These are phyloP conservation scores for Ellobius talpinus DNA, from an alignment of 2,113 vertebrate genomes.

Conservation along the genomic window DNA sequence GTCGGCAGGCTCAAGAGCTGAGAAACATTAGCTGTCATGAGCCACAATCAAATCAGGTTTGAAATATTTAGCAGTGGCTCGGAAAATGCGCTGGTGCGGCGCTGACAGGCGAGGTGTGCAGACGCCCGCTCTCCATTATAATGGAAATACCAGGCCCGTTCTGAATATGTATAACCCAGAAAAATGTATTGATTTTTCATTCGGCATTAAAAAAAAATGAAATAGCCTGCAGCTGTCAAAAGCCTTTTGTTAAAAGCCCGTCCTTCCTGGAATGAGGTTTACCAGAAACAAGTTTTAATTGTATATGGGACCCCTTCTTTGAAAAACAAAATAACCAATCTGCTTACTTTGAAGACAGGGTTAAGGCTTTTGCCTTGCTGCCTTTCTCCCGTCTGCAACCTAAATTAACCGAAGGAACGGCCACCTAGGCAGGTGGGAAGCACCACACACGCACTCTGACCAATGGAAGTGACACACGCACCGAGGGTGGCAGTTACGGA, in stretches of 20 bases:
- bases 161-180: slow-evolving; percentile 99
- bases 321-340: slow-evolving; percentile 84
- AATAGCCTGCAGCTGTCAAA: slow-evolving; percentile 99
- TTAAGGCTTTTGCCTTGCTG: slow-evolving; percentile 67
- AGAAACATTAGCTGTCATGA: slow-evolving; percentile 94
- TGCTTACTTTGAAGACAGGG: slow-evolving; percentile 77
- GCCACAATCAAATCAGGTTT: slow-evolving; percentile 98
- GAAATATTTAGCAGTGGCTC: slow-evolving; percentile 99
- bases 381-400: slow-evolving; percentile 57
- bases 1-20: slow-evolving; percentile 87
- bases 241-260: slow-evolving; percentile 98
- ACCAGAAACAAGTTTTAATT: slow-evolving; percentile 98
- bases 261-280: slow-evolving; percentile 94
- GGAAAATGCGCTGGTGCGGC: slow-evolving; percentile 96
- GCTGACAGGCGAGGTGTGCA: slow-evolving; percentile 95
- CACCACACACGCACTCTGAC: neutral
- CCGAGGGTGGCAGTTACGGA: neutral
- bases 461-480: accelerated
- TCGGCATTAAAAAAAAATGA: slow-evolving; percentile 94
- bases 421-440: accelerated
- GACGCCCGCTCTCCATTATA: slow-evolving; percentile 94
- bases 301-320: slow-evolving; percentile 90
- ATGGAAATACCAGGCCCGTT: slow-evolving; percentile 94
- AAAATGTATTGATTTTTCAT: slow-evolving; percentile 99
- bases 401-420: slow-evolving; percentile 71